Base-by-base conservation (phyloP, 2,797 vertebrate species). In the Aphelocoma californica region DNA sequence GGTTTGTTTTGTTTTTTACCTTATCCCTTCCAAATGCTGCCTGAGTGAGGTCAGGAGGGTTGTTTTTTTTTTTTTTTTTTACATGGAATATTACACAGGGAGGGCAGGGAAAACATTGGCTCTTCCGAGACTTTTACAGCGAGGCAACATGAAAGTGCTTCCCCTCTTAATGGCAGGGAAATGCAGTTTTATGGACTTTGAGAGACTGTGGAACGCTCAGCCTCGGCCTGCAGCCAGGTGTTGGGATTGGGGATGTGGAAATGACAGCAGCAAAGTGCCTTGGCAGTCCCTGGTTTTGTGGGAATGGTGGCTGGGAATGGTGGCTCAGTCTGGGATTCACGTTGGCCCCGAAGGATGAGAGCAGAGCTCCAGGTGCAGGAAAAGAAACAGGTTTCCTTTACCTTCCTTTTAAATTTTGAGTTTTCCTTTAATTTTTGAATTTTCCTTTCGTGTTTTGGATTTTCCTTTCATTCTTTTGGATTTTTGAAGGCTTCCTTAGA, bases 141-240 rank as follows among this genome's bases (percentile, higher is more conserved):
- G 71, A 69, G 2, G 26, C 40, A 72, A 90, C 67, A 79, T 47
- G 44, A 87, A 91, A 95, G 90, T 50, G 29, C 53, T 87, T 85
- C 83, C 71, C 84, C 64, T 74, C 40, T 81, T 90, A 80, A 87
- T 87, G 84, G 88, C 90, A 95, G 71, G 83, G 40, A 94, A 85
- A 90, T 1, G 15, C 67, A 40, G 11, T 92, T 96, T 96, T 93
- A 95, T 61, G 38, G 94, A 79, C 64, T 95, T 80, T 9, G 58
- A 86, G 90, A 87, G 89, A 23, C 81, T 1, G 45, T 2, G 34
- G 79, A 88, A 66, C 47, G 29, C 71, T 91, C 73, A 53, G 79
- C 14, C 67, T 3, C 93, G 94, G 92, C 83, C 44, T 1, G 2
- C 1, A 8, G 95, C 86, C 79, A 92, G 29, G 36, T 31, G 32